Base-by-base conservation (phyloP, 2,113 vertebrate genomes). In the Mastomys coucha region DNA sequence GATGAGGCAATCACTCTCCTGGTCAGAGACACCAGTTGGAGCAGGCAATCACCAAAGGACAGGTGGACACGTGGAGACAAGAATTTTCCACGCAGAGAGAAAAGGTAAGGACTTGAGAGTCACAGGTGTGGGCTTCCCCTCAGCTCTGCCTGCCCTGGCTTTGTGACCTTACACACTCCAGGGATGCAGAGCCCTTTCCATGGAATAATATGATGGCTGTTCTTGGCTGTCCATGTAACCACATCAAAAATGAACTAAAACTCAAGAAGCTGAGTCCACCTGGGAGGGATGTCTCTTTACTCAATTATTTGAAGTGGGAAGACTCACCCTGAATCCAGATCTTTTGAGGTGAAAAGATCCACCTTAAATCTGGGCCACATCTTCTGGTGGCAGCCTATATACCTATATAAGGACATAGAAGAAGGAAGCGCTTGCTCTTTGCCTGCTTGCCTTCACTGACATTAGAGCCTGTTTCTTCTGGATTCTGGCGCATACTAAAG, bases 61-160 rank as follows among this genome's bases (percentile, higher is more conserved):
- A 4, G 42, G 84, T 24, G 26, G n/a, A n/a, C 13, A 20, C n/a
- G 69, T 1, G 0, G 9, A 53, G n/a, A n/a, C 88, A 12, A 84
- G 42, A 42, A 84, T 8, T 1, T 42, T 53, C 45, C 63, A 39
- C 0, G 11, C n/a, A 8, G 1, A 42, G 19, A 0, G 10, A 4
- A 22, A 36, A 2, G 13, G 4, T 19, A 87, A 39, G 33, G 80
- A 5, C 56, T 33, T 13, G 36, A 17, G 39, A 53, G 13, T 45
- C 87, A 69, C n/a, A 22, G 84, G 26, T 12, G 5, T 13, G 4
- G 70, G 45, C 19, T 2, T 26, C 39, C 12, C 0, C 36, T 49
- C 2, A 0, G 77, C 17, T 56, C 58, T 51, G 36, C 67, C 17
- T 24, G 33, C 22, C 39, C 51, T 42, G n/a, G 69, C 5, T 24